Evolutionary conservation across 2,797 vertebrate genomes (phyloP).

Genomic region (Chelon labrosus): DNA sequence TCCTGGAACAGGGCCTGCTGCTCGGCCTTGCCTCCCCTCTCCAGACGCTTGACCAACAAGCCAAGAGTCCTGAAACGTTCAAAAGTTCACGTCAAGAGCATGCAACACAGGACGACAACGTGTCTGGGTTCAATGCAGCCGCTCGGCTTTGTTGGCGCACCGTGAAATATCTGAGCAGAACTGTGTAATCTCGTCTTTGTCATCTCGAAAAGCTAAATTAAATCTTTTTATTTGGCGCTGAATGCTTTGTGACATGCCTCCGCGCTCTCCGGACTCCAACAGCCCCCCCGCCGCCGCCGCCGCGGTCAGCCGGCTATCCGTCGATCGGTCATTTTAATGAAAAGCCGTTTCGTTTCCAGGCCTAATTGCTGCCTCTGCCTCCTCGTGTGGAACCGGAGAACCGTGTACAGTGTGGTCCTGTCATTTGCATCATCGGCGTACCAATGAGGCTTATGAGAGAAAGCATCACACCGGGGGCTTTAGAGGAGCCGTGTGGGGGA

Average conservation of each 20-base stretch:
- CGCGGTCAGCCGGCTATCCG: too few relatives aligned
- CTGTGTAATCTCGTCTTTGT: too few relatives aligned
- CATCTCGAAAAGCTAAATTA: too few relatives aligned
- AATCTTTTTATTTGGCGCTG: too few relatives aligned
- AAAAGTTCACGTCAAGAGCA: conserved; percentile 50
- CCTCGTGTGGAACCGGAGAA: conserved; percentile 11
- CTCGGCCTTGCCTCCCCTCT: conserved; percentile 96
- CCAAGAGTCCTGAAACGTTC: conserved; percentile 89
- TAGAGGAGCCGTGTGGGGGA: conserved; percentile 33
- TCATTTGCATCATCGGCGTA: conserved; percentile 47
- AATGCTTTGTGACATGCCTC: too few relatives aligned
- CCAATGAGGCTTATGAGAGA: conserved; percentile 40
- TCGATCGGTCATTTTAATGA: too few relatives aligned
- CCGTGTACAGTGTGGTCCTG: conserved; percentile 32
- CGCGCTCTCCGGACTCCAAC: too few relatives aligned
- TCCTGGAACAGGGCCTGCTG: conserved; percentile 95
- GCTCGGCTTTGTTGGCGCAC: too few relatives aligned
- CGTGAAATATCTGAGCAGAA: too few relatives aligned
- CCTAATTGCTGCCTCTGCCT: conserved; percentile 38
- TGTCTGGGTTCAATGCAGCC: background rate
- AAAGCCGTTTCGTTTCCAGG: background rate
- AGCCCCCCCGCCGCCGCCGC: too few relatives aligned
- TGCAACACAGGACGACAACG: background rate
- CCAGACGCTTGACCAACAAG: conserved; percentile 92
- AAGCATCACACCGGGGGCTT: conserved; percentile 40